Percentiles rank a stretch among this genome's conserved stretches.
Evolutionary conservation across 2,888 invertebrate species (phyloP).

Genomic region (Calameuta idolon): DNA sequence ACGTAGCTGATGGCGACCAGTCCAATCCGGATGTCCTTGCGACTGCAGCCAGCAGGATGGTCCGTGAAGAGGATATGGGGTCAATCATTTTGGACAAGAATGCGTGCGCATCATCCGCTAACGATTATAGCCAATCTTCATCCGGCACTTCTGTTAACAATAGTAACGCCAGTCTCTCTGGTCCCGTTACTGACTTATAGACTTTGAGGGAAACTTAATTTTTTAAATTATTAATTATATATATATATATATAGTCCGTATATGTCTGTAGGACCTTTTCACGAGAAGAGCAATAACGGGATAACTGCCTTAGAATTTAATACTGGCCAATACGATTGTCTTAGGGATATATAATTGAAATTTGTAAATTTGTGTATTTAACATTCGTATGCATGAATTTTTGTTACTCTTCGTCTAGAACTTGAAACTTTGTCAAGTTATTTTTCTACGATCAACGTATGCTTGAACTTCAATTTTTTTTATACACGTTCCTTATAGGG

Average conservation of each 20-base stretch:
- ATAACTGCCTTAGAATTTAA: constrained; percentile 5
- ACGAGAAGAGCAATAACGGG: neutral
- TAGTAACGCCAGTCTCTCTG: constrained; percentile 42
- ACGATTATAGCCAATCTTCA: neutral
- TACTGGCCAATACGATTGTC: neutral
- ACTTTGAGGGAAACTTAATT: neutral
- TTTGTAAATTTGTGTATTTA: neutral
- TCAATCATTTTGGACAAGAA: neutral
- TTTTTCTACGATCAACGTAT: neutral
- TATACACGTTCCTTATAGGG: neutral
- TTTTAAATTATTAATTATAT: constrained; percentile 5
- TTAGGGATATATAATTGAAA: neutral
- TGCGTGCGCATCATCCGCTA: neutral
- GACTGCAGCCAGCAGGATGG: neutral
- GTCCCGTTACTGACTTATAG: constrained; percentile 59
- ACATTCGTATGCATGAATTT: neutral
- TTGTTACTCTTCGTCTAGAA: neutral
- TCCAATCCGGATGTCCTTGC: neutral
- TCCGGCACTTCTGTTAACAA: constrained; percentile 21
- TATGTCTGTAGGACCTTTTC: neutral
- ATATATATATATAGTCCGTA: neutral
- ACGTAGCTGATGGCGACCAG: constrained; percentile 18
- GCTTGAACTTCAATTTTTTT: neutral
- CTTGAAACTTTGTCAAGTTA: neutral
- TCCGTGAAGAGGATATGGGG: neutral